Base-by-base conservation (phyloP, 2,797 vertebrate genomes). In the Fundulus diaphanus region DNA sequence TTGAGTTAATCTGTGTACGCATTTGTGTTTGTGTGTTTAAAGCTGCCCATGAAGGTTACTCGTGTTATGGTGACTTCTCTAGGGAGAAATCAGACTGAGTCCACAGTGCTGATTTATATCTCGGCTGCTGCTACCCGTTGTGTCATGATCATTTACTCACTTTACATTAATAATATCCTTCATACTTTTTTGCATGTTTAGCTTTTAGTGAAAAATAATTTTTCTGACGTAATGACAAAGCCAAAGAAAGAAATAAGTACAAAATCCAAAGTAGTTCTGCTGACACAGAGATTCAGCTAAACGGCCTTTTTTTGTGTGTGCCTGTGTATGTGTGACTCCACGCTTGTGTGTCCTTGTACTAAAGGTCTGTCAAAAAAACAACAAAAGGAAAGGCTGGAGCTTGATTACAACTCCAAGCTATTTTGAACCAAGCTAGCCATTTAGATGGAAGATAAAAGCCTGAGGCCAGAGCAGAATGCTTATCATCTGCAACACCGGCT, bases 391-490 rank as follows among this genome's bases (percentile, higher is more conserved):
- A 37, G 13, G 18, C 70, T 15, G 52, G 16, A 48, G 71, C 77
- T 79, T 88, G 87, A 90, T 92, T 92, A 82, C 70, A 9, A 57
- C 77, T 84, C 35, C 0, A 59, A 44, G 78, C 80, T 89, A 86
- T 93, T 92, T 88, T 87, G 72, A 85, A 80, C 68, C 73, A 48
- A 78, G 76, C 40, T 29, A n/a, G 67, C 27, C 68, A 46, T 84
- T 87, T 74, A 89, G 88, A 92, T 92, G 3, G 27, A 6, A 87
- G 92, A 93, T 94, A 90, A 90, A 80, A 83, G 72, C 73, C 76
- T 8, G 70, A 46, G 74, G 82, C 72, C 65, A 22, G 0, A 3
- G 69, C 72, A 74, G 72, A 71, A 37, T 0, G 76, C 88, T 92
- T 93, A 92, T 93, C 90, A 77, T 83, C 73, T 24, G 77, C 74